These are phyloP conservation scores for Magallana nippona DNA, from an alignment of 2,888 invertebrate species.

Conservation along the genomic window DNA sequence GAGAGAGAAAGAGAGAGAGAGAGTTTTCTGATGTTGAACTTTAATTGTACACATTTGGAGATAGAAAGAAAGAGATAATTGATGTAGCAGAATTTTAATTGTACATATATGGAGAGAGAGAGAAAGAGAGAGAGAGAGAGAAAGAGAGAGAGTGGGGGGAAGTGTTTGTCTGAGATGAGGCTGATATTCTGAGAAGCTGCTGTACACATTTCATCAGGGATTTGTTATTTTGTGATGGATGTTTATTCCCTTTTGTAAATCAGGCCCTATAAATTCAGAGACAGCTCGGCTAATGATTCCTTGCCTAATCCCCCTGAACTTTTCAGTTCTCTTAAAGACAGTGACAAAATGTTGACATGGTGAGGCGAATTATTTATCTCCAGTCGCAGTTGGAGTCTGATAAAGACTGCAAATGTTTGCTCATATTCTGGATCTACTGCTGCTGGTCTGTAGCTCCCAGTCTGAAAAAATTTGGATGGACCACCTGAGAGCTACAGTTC, in stretches of 20 bases:
- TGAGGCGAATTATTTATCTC: conserved; percentile 18
- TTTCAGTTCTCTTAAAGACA: conserved; percentile 24
- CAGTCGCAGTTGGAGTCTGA: not conserved
- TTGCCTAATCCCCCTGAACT: conserved; percentile 20
- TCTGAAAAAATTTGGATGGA: too few species aligned
- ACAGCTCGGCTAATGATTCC: conserved; percentile 27
- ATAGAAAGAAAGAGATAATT: not conserved
- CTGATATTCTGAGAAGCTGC: not conserved
- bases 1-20: too few species aligned
- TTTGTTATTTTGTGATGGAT: conserved; percentile 32
- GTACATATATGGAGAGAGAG: not conserved
- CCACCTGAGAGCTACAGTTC: too few species aligned
- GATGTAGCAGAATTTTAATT: not conserved
- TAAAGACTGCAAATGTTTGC: conserved; percentile 2
- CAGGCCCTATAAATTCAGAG: conserved; percentile 25
- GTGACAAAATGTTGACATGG: conserved; percentile 33
- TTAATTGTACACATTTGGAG: not conserved
- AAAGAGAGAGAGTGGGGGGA: not conserved
- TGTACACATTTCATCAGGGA: conserved; percentile 29
- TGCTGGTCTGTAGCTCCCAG: too few species aligned
- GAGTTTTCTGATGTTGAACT: too few species aligned
- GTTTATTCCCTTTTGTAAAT: conserved; percentile 35
- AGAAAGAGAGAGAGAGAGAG: not conserved
- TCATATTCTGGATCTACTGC: not conserved
- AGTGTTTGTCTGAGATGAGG: not conserved